phyloP scores from a whole-genome alignment of 2,113 vertebrate species.

The Bubo blakistoni region DNA sequence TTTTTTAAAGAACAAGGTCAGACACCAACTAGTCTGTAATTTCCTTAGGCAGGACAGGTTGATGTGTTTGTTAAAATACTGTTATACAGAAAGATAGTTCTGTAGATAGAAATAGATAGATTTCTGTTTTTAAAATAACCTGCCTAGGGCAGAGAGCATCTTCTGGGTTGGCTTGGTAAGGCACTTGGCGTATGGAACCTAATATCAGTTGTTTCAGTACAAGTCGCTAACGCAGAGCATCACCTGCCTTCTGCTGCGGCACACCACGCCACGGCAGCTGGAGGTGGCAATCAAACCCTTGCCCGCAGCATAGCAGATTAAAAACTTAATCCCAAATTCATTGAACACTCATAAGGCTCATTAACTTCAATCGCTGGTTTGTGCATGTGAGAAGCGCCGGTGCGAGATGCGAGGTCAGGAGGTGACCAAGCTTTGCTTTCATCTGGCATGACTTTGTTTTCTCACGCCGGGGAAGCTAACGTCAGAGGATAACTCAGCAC shows the following conservation, averaged over 20 bases:
- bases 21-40: neutral
- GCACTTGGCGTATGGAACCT: rapidly evolving
- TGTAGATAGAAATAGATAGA: too few species aligned
- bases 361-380: neutral
- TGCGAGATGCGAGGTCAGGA: neutral
- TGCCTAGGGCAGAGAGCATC: neutral
- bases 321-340: conserved; percentile 4
- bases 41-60: neutral
- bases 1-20: neutral
- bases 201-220: neutral
- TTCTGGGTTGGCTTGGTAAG: neutral
- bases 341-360: neutral
- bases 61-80: neutral
- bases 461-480: rapidly evolving
- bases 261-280: rapidly evolving
- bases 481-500: neutral
- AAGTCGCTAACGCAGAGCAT: neutral
- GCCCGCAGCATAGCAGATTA: neutral
- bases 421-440: neutral
- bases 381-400: neutral
- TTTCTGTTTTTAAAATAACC: neutral
- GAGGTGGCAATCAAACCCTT: neutral
- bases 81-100: neutral
- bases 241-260: neutral
- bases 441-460: rapidly evolving